These are phyloP conservation scores for Drosophila leonis DNA, from an alignment of 2,888 invertebrate species.

Conservation along the genomic window DNA sequence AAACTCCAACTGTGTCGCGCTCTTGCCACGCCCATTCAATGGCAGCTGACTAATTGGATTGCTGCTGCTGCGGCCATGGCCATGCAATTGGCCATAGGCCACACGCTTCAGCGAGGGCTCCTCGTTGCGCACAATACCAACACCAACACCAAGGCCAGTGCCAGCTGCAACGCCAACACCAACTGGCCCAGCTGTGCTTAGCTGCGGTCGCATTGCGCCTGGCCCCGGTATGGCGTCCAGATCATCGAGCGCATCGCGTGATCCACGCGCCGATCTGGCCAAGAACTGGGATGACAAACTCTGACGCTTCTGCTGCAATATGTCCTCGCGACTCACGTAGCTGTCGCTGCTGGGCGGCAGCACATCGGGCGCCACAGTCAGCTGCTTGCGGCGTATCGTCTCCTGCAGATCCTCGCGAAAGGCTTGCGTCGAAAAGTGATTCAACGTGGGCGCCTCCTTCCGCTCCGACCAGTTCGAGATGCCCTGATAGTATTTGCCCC, in stretches of 20 bases:
- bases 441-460: conserved; percentile 46
- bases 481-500: conserved; percentile 89
- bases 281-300: conserved; percentile 82
- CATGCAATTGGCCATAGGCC: conserved; percentile 51
- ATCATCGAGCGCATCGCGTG: conserved; percentile 83
- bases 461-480: conserved; percentile 90
- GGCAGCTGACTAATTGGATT: conserved; percentile 32
- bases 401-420: conserved; percentile 85
- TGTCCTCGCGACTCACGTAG: conserved; percentile 84
- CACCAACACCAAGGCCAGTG: background rate
- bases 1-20: conserved; percentile 30
- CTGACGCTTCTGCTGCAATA: conserved; percentile 84
- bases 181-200: background rate
- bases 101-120: conserved; percentile 62
- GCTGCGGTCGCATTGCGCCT: conserved; percentile 6
- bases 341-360: conserved; percentile 61
- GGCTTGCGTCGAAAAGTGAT: conserved; percentile 84
- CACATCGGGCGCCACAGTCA: conserved; percentile 72
- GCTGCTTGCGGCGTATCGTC: conserved; percentile 83
- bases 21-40: conserved; percentile 61
- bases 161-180: background rate
- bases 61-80: conserved; percentile 85
- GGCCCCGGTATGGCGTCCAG: conserved; percentile 80
- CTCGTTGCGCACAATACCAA: conserved; percentile 28
- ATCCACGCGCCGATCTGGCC: conserved; percentile 81